Base-by-base conservation (phyloP, 2,888 invertebrate species). In the Sinotaia quadrata region DNA sequence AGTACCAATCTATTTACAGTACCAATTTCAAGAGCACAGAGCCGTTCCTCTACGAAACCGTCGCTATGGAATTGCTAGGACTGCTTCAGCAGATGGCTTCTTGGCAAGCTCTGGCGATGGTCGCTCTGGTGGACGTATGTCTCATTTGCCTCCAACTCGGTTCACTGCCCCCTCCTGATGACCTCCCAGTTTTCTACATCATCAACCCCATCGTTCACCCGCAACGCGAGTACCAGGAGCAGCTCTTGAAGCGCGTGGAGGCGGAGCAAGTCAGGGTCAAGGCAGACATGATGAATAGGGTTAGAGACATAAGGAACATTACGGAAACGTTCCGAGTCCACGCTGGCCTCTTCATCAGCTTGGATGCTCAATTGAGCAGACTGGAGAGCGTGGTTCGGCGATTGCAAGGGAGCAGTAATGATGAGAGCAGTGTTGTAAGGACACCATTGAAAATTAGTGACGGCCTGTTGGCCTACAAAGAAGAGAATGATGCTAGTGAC, bases 11-110 rank as follows among this genome's bases (percentile, higher is more conserved):
- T n/a, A n/a, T n/a, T n/a, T n/a, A n/a, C n/a, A n/a, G n/a, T n/a
- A n/a, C n/a, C n/a, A n/a, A n/a, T n/a, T n/a, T n/a, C n/a, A n/a
- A n/a, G n/a, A n/a, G n/a, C n/a, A n/a, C n/a, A n/a, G n/a, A n/a
- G n/a, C n/a, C n/a, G n/a, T n/a, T n/a, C n/a, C n/a, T n/a, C n/a
- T n/a, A n/a, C n/a, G n/a, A n/a, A n/a, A n/a, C n/a, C n/a, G 54
- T 7, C 34, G 24, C 1, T 18, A 65, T 65, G 65, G 65, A 65
- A 31, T 18, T 65, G 65, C 37, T 65, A 34, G 65, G 65, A 21
- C 31, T 65, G 65, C 65, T 65, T 21, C 65, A 44, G 41, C 47
- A 65, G 44, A 21, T 65, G 41, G 65, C 65, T 34, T 54, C 65
- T 18, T 52, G 65, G 54, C 37, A 56, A 33, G 27, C 54, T 5